Conservation (phyloP, 2,113 vertebrate species). For the Ivindomyrus marchei region DNA sequence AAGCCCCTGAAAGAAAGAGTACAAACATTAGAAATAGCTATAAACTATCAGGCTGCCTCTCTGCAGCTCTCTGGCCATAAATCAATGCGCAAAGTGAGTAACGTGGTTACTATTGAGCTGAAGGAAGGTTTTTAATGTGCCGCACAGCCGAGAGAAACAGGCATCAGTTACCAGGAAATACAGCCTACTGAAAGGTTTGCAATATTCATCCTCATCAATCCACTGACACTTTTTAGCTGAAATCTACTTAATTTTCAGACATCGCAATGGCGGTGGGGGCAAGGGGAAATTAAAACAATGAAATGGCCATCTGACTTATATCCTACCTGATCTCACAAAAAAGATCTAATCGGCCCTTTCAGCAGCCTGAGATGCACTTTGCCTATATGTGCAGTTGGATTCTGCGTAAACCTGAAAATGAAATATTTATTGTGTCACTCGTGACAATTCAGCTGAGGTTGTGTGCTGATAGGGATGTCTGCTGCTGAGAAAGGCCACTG, state of each 20-base stretch:
- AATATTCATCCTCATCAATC: constrained; percentile 19
- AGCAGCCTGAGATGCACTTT: neutral
- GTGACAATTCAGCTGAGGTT: neutral
- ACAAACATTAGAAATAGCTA: constrained; percentile 32
- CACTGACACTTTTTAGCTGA: constrained; percentile 12
- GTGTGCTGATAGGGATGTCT: neutral
- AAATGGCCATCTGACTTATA: constrained; percentile 10
- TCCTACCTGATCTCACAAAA: neutral
- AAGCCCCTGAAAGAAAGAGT: constrained; percentile 31
- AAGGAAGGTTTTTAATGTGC: constrained; percentile 42
- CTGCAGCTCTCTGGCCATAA: constrained; percentile 40
- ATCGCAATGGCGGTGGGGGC: neutral
- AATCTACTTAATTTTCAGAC: constrained; percentile 30
- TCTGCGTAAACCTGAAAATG: neutral
- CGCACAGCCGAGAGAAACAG: constrained; percentile 30
- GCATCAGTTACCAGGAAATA: constrained; percentile 25
- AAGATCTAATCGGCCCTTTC: neutral
- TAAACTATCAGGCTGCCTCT: constrained; percentile 37
- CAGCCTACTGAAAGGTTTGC: constrained; percentile 12
- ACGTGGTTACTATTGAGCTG: constrained; percentile 30
- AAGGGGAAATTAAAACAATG: constrained; percentile 24
- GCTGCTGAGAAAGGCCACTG: neutral
- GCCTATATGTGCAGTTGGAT: neutral
- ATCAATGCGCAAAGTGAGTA: constrained; percentile 50
- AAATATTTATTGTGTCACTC: neutral